Conservation (phyloP, 2,797 vertebrate species). For the Poecilia gillii region DNA sequence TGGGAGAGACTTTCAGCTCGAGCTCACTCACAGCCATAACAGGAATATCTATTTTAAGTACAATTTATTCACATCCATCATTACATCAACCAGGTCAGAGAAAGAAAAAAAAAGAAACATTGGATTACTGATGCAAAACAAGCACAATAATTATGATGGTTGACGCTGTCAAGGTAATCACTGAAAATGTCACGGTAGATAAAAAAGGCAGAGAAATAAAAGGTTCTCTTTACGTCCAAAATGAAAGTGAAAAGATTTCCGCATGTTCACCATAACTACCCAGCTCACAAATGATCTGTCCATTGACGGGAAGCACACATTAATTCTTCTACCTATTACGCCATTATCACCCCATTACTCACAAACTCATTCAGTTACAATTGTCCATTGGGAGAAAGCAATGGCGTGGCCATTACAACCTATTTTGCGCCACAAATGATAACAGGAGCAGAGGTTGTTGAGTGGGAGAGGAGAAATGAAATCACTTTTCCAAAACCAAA, state of each 20-base stretch:
- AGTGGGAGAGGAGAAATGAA: slow-evolving; percentile 40
- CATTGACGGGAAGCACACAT: slow-evolving; percentile 12
- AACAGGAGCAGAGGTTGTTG: slow-evolving; percentile 21
- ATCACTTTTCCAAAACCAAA: slow-evolving; percentile 42
- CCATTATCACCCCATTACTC: slow-evolving; percentile 55
- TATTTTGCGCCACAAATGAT: slow-evolving; percentile 47
- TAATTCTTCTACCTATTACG: slow-evolving; percentile 48
- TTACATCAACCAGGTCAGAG: neutral
- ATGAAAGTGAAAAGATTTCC: slow-evolving; percentile 22
- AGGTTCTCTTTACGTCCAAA: slow-evolving; percentile 5
- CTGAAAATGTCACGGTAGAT: slow-evolving; percentile 17
- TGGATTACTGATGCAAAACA: slow-evolving; percentile 15
- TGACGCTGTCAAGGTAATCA: slow-evolving; percentile 25
- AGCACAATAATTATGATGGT: slow-evolving; percentile 17
- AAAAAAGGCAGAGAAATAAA: slow-evolving; percentile 5
- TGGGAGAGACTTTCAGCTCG: neutral
- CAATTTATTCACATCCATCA: neutral
- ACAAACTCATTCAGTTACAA: slow-evolving; percentile 44
- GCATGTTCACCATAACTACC: slow-evolving; percentile 29
- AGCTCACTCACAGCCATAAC: neutral
- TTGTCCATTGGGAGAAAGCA: slow-evolving; percentile 24
- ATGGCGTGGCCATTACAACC: slow-evolving; percentile 40
- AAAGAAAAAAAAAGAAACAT: neutral
- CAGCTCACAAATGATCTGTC: slow-evolving; percentile 19
- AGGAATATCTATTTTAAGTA: neutral